phyloP scores from a whole-genome alignment of 2,888 invertebrate genomes.

The Alviniconcha strummeri region DNA sequence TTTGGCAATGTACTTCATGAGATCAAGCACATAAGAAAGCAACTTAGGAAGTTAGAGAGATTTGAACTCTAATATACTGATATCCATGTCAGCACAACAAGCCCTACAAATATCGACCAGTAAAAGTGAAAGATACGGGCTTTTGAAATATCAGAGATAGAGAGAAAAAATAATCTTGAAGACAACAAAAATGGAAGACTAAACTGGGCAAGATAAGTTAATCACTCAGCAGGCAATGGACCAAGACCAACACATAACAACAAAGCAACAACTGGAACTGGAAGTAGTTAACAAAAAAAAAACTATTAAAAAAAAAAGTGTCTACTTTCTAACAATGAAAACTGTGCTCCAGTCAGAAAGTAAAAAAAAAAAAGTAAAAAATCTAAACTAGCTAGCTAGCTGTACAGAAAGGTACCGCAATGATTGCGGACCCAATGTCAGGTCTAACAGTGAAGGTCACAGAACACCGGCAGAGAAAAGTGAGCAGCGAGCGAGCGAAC shows the following conservation, averaged over 20 bases:
- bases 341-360: not conserved
- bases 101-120: too few relatives aligned
- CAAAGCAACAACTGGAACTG: too few relatives aligned
- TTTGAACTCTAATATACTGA: too few relatives aligned
- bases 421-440: not conserved
- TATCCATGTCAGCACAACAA: too few relatives aligned
- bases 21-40: not conserved
- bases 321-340: too few relatives aligned
- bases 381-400: not conserved
- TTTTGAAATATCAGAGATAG: too few relatives aligned
- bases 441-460: slow-evolving; percentile 24
- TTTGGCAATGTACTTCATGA: slow-evolving; percentile 18
- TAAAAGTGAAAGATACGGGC: too few relatives aligned
- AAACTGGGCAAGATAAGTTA: slow-evolving; percentile 19
- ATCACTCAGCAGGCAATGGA: slow-evolving; percentile 11
- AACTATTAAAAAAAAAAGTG: too few relatives aligned
- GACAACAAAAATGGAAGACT: slow-evolving; percentile 5
- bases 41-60: too few relatives aligned
- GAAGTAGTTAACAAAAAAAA: too few relatives aligned
- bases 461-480: slow-evolving; percentile 17
- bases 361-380: not conserved
- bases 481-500: slow-evolving; percentile 13
- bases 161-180: too few relatives aligned
- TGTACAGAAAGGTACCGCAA: not conserved
- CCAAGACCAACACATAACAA: not conserved